Evolutionary conservation across 2,888 invertebrate genomes (phyloP).

Genomic region (Creontiades dilutus): DNA sequence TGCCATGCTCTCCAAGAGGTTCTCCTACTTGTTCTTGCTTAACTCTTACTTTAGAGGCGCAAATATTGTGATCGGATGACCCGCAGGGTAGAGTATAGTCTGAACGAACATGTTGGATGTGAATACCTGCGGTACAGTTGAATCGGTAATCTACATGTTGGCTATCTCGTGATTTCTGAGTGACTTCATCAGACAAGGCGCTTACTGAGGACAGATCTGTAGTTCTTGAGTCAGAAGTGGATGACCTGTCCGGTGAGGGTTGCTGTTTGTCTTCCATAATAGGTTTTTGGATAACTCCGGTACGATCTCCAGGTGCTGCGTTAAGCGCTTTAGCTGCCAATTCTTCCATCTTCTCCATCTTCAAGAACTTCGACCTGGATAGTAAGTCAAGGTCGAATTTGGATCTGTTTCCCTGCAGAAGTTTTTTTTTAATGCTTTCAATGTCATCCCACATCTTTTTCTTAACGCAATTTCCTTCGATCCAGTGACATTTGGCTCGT

Average conservation of each 20-base stretch:
- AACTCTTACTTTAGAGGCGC: background rate
- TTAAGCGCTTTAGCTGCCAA: background rate
- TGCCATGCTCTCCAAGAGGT: background rate
- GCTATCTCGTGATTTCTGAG: background rate
- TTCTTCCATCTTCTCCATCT: constrained; percentile 47
- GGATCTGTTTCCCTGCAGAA: background rate
- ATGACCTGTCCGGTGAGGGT: no score
- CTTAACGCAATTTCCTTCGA: background rate
- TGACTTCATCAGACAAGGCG: no score
- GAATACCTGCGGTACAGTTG: background rate
- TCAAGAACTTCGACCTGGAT: constrained; percentile 49
- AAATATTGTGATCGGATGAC: background rate
- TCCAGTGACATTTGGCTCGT: constrained; percentile 24
- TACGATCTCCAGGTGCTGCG: no score
- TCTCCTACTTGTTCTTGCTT: background rate
- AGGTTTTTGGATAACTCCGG: no score
- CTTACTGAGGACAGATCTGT: no score
- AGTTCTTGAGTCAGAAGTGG: no score
- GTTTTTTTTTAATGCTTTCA: background rate
- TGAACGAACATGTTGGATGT: background rate
- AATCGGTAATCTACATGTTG: background rate
- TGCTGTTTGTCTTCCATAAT: no score
- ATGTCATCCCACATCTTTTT: constrained; percentile 44
- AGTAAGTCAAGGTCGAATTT: constrained; percentile 29
- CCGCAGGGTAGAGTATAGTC: background rate